Evolutionary conservation across 2,888 invertebrate species (phyloP), one percentile per base, ranked within the genome.

Genomic region (Empis stercorea): DNA sequence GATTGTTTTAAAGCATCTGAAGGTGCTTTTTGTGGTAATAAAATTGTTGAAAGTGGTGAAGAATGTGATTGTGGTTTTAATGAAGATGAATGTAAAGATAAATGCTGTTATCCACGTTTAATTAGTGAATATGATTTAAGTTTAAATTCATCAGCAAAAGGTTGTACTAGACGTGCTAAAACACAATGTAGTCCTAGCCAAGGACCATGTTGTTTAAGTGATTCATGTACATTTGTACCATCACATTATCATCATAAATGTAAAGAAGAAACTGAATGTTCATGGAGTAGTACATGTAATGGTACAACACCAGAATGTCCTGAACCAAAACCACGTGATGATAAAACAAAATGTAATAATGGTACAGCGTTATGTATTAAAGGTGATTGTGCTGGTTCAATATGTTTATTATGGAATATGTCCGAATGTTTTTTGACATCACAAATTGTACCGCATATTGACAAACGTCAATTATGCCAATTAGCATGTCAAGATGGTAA

Each of bases 21-120:
- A 51, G 93, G 92, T 49, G 93, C 97, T 27, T 99, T 97, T 79
- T 99, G 99, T 70, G 99, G 99, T 47, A 99, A 99, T 71, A 95
- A 95, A 72, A 94, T 99, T 60, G 93, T 94, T 1, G 99, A 99
- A 66, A 87, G 84, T 23, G 94, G 91, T 43, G 99, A 99, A 71
- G 91, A 97, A 70, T 99, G 99, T 64, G 99, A 99, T 68, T 94
- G 93, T 61, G 93, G 93, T 20, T 97, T 93, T 65, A 87, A 89
- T 59, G 83, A 86, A 52, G 81, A 83, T 13, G 96, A 97, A 62
- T 99, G 97, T 71, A 81, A 79, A 55, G 85, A 87, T 59, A 84
- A 81, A 52, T 99, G 99, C 66, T 99, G 99, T 69, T 91, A 93
- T 69, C 94, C 95, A 15, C 75, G 89, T 17, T 73, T 83, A 58